Conservation (phyloP, 2,888 invertebrate species). For the Trissolcus brochymenae region DNA sequence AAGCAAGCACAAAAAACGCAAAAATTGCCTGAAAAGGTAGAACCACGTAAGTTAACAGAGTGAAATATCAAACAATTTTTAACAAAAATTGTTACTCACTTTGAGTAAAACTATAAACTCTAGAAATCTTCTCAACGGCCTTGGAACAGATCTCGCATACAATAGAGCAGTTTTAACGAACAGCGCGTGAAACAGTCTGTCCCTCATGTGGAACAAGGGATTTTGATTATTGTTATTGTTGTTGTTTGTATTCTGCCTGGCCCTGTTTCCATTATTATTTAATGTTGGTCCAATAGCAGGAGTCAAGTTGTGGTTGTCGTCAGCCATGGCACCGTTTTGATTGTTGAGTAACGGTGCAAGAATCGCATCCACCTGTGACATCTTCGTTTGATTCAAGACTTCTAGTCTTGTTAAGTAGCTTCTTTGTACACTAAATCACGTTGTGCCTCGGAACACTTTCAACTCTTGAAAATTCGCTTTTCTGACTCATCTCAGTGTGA, state of each 20-base stretch:
- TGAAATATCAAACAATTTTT: slow-evolving; percentile 45
- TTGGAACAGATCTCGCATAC: slow-evolving; percentile 93
- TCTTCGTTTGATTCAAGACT: slow-evolving; percentile 51
- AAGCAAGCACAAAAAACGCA: slow-evolving; percentile 93
- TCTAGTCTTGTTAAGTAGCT: background rate
- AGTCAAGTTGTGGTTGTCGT: slow-evolving; percentile 66
- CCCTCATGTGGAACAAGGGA: slow-evolving; percentile 90
- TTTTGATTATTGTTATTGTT: slow-evolving; percentile 80
- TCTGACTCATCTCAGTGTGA: slow-evolving; percentile 34
- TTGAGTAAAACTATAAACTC: slow-evolving; percentile 90
- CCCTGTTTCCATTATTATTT: slow-evolving; percentile 65
- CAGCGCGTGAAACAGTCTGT: slow-evolving; percentile 94
- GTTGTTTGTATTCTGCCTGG: slow-evolving; percentile 67
- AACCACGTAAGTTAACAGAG: background rate
- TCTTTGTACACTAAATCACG: slow-evolving; percentile 22
- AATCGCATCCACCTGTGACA: slow-evolving; percentile 67
- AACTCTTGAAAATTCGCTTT: slow-evolving; percentile 6
- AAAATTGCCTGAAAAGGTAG: slow-evolving; percentile 81
- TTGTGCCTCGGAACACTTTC: slow-evolving; percentile 17
- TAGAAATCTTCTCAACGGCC: slow-evolving; percentile 87
- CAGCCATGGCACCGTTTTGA: slow-evolving; percentile 65
- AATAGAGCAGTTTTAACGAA: slow-evolving; percentile 94
- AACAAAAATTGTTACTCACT: slow-evolving; percentile 77
- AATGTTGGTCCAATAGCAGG: slow-evolving; percentile 64
- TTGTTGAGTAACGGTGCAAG: slow-evolving; percentile 65